Percentiles rank a stretch among this genome's conserved stretches.
Evolutionary conservation across 2,113 vertebrate genomes (phyloP).

Genomic region (Caranx melampygus): DNA sequence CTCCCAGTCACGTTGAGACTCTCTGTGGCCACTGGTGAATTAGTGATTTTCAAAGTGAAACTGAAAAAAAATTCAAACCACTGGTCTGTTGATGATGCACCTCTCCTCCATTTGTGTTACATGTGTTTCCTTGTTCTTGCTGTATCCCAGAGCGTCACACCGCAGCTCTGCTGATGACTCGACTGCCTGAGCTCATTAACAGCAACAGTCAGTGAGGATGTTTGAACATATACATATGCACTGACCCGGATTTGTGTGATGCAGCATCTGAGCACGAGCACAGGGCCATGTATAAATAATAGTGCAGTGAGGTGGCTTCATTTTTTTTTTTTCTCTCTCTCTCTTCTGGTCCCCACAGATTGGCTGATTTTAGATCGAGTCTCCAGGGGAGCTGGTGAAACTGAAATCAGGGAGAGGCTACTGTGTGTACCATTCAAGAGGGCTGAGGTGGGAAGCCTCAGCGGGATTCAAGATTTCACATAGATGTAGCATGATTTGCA

Average conservation of each 20-base stretch:
- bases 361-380: constrained; percentile 49
- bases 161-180: constrained; percentile 13
- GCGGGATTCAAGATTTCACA: constrained; percentile 21
- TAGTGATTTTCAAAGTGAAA: too few relatives aligned
- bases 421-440: neutral
- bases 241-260: constrained; percentile 39
- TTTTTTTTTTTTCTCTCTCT: constrained; percentile 19
- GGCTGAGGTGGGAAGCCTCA: constrained; percentile 6
- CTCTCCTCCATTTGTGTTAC: neutral
- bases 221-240: constrained; percentile 34
- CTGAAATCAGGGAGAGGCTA: constrained; percentile 21
- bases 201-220: constrained; percentile 29
- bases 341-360: constrained; percentile 29
- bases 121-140: constrained; percentile 2
- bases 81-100: too few relatives aligned
- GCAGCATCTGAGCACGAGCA: constrained; percentile 36
- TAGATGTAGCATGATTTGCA: constrained; percentile 21
- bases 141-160: neutral
- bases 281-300: constrained; percentile 64
- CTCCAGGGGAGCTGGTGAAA: constrained; percentile 37
- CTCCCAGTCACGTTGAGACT: too few relatives aligned
- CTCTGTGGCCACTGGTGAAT: too few relatives aligned
- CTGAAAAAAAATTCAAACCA: too few relatives aligned
- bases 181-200: constrained; percentile 37
- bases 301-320: constrained; percentile 44